A percentile compares a stretch with the other conserved stretches of the same genome.
Evolutionary conservation across 1,140 invertebrate species (phyloP).

Genomic region (Callitettix versicolor): DNA sequence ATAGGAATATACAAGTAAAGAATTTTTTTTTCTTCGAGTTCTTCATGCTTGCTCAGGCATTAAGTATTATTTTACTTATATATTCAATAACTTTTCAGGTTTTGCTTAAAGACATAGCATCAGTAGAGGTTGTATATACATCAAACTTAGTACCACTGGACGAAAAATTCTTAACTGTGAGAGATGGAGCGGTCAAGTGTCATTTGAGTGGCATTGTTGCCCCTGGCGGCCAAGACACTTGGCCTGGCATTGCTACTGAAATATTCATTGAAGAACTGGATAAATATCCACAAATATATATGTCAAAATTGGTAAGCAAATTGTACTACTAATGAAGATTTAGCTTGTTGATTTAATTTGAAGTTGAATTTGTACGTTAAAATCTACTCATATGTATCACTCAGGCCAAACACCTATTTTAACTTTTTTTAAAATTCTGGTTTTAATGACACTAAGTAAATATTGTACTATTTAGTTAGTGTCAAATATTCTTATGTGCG

Average conservation of each 20-base stretch:
- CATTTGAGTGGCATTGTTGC: constrained; percentile 43
- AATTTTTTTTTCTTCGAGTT: no score
- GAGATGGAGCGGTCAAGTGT: constrained; percentile 40
- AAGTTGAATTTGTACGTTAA: no score
- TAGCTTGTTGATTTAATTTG: no score
- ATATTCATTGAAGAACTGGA: constrained; percentile 29
- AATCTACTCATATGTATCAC: no score
- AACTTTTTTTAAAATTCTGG: no score
- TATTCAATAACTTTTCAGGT: constrained; percentile 18
- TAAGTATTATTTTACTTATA: no score
- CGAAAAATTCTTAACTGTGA: constrained; percentile 32
- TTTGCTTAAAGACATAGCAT: constrained; percentile 39
- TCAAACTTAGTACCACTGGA: constrained; percentile 34
- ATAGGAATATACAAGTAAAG: no score
- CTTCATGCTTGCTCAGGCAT: no score
- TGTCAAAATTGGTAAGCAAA: constrained; percentile 31
- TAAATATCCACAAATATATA: constrained; percentile 31
- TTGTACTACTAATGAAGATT: not conserved
- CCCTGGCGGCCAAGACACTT: constrained; percentile 36
- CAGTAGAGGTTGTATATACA: constrained; percentile 33
- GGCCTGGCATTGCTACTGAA: constrained; percentile 40
- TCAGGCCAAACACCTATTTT: no score
- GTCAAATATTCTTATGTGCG: no score
- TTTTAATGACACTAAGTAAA: no score
- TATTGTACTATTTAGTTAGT: no score